These are phyloP conservation scores for Rapana venosa DNA, from an alignment of 2,888 invertebrate genomes.

Conservation along the genomic window DNA sequence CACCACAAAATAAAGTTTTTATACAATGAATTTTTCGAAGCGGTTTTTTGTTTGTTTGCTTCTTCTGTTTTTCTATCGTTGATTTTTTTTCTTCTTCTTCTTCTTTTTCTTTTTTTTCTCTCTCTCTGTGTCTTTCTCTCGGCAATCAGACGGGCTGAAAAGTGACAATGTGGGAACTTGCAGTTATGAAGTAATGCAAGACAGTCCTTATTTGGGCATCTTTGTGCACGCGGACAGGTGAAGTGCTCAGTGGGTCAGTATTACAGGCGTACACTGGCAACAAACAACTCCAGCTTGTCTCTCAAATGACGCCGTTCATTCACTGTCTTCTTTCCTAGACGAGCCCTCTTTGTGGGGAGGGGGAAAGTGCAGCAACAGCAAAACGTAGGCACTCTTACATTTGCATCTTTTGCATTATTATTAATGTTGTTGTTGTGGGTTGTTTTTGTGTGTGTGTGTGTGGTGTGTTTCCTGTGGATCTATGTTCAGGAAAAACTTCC, in stretches of 20 bases:
- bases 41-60: background rate
- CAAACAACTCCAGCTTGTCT: background rate
- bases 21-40: background rate
- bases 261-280: background rate
- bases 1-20: background rate
- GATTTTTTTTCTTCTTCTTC: background rate
- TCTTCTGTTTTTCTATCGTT: background rate
- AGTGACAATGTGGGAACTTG: background rate
- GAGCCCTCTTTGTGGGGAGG: too few species aligned
- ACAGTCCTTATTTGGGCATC: constrained; percentile 10
- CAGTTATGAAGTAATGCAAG: constrained; percentile 4
- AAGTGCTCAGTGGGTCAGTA: background rate
- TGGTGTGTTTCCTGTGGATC: too few species aligned
- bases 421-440: too few species aligned
- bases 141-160: background rate
- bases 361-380: too few species aligned
- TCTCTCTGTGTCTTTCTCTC: background rate
- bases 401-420: background rate
- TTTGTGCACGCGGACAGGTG: background rate
- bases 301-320: background rate
- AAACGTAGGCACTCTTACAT: too few species aligned
- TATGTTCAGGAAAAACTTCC: too few species aligned
- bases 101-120: background rate
- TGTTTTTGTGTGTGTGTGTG: too few species aligned
- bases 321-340: background rate